Base-by-base conservation (phyloP, 2,888 invertebrate genomes). In the Cantharis nigra region DNA sequence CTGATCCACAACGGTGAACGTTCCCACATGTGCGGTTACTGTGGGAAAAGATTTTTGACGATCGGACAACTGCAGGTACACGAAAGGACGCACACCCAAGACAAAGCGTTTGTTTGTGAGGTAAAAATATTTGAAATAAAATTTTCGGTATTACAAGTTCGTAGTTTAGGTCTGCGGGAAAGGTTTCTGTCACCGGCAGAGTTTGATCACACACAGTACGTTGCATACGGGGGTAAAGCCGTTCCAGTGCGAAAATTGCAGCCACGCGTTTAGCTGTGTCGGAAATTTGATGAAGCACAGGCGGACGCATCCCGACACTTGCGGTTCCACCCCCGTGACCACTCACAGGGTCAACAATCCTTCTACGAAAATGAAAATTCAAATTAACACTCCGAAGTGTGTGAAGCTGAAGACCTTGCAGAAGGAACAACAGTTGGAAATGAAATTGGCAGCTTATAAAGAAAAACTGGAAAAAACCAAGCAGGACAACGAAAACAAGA, bases 251-350 rank as follows among this genome's bases (percentile, higher is more conserved):
- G 89, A 88, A 79, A 87, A 87, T 63, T 91, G 90, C 78, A 85
- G 86, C 3, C 86, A 87, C 28, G 86, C 89, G 3, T 91, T 90
- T 79, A 89, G 90, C 49, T 90, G 90, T 79, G 85, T 89, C 62
- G 89, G 90, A 18, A 90, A 90, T 84, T 83, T 90, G 63, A 85
- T 89, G 26, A 90, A 90, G 81, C 90, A 90, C 82, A 85, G 90
- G 14, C 87, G 88, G 70, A 88, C 89, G 14, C 88, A 89, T 71
- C 87, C 89, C 0, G 88, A 89, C 18, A 88, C 88, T 7, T 90
- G 90, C 82, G 90, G 90, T 3, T 82, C 86, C 67, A 76, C 84
- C 28, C 85, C 86, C 4, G 78, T 86, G 63, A 87, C 85, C 3
- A 84, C 84, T 11, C 86, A 87, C 78, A 80, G 85, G 16, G 86